These are phyloP conservation scores for Catharus fuscescens DNA, from an alignment of 2,113 vertebrate species.

Conservation along the genomic window DNA sequence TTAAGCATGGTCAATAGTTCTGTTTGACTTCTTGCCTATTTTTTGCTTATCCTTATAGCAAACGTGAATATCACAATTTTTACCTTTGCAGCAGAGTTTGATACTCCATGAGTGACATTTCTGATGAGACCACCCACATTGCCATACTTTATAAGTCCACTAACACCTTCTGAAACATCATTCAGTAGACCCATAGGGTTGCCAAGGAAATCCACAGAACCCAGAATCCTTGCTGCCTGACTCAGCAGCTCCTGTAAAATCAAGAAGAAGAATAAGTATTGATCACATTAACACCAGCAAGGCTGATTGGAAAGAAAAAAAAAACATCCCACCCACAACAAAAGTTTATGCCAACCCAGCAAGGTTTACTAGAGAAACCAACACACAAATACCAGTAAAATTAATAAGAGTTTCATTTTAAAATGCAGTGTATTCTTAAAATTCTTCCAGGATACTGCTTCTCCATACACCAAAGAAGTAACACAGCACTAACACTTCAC, in stretches of 20 bases:
- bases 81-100: constrained; percentile 98
- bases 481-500: background rate
- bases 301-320: background rate
- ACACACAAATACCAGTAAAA: background rate
- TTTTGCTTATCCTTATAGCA: background rate
- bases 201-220: constrained; percentile 96
- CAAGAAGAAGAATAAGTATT: background rate
- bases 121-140: constrained; percentile 95
- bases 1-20: background rate
- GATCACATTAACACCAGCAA: background rate
- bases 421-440: background rate
- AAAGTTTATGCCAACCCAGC: background rate
- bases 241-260: constrained; percentile 90
- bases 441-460: background rate
- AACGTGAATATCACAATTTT: background rate
- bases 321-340: background rate
- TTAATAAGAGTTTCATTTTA: background rate
- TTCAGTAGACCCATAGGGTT: constrained; percentile 96
- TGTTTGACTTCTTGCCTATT: background rate
- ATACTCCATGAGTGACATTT: constrained; percentile 96
- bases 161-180: constrained; percentile 93
- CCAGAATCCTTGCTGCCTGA: constrained; percentile 94
- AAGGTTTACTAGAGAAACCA: background rate
- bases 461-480: background rate
- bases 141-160: constrained; percentile 93